Base-by-base conservation (phyloP, 1,140 invertebrate genomes). In the Stenopsyche tienmushanensis region DNA sequence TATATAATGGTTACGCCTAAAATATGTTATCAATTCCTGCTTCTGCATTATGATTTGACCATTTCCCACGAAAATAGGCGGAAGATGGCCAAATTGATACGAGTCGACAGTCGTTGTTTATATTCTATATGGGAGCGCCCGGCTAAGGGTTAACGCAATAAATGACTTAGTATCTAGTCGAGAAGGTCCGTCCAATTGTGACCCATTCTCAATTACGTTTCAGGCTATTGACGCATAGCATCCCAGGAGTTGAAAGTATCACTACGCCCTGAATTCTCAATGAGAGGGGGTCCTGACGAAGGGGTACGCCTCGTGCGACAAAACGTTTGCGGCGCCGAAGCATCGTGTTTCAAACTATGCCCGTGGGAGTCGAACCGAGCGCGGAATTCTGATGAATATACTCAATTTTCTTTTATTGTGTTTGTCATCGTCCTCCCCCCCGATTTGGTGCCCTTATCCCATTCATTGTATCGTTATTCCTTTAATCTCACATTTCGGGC, bases 171-270 rank as follows among this genome's bases (percentile, higher is more conserved):
- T 47, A 25, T 29, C 34, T 41, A 49, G 17, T 26, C n/a, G 60
- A 34, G 52, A 39, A 24, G 42, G 52, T n/a, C n/a, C 10, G 41
- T 65, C 44, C 45, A 59, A 49, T 68, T 64, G 50, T 67, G 62
- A 68, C 62, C 66, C 62, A 53, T 58, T 64, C 42, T 53, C 66
- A 67, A 67, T 67, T 64, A 68, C 60, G 62, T 64, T 60, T 45
- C 44, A 53, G 25, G 54, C 54, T 42, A 57, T 57, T 55, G 53
- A 55, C 53, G 53, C 53, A 34, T 29, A 9, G 47, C 20, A 21
- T 50, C 50, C 34, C 18, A 34, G 26, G 64, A 65, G 64, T 65
- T 65, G 53, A 57, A 57, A 59, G 53, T 59, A 59, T 47, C 52
- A 63, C 42, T 29, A 41, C 65, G 59, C 34, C 24, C 62, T 63